A percentile compares a stretch with the other conserved stretches of the same genome.
Conservation (phyloP, 2,888 invertebrate genomes). For the Darwinula stevensoni region DNA sequence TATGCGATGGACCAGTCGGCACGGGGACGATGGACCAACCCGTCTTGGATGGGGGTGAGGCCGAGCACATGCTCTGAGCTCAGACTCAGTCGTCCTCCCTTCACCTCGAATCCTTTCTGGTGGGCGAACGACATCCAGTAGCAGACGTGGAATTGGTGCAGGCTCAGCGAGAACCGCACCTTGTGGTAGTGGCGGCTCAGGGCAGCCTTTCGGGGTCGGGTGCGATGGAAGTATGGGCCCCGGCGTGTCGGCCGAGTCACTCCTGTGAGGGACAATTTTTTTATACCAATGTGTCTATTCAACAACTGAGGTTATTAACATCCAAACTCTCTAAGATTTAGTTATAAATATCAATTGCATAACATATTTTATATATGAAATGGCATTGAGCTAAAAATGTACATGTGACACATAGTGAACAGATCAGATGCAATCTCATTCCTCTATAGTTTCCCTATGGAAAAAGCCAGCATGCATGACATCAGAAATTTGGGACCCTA, state of each 20-base stretch:
- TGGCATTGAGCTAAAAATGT: conserved; percentile 1
- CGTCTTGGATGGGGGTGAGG: conserved; percentile 42
- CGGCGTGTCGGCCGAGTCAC: conserved; percentile 80
- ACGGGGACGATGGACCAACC: conserved; percentile 48
- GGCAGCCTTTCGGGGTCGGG: conserved; percentile 57
- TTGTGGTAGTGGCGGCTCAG: conserved; percentile 72
- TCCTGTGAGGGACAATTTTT: conserved; percentile 45
- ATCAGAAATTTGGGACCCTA: too few species aligned
- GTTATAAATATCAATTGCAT: conserved; percentile 20
- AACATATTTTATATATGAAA: too few species aligned
- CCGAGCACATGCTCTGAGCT: conserved; percentile 22
- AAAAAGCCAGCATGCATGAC: too few species aligned
- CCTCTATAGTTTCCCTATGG: too few species aligned
- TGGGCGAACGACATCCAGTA: conserved; percentile 96
- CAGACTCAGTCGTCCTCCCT: conserved; percentile 9
- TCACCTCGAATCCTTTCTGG: conserved; percentile 12
- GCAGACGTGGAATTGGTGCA: conserved; percentile 44
- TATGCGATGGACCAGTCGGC: conserved; percentile 74
- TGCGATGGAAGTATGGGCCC: conserved; percentile 57
- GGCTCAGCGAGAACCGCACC: conserved; percentile 49
- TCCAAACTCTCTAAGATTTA: too few species aligned
- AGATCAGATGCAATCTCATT: too few species aligned
- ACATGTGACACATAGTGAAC: too few species aligned
- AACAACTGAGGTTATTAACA: too few species aligned
- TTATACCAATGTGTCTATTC: too few species aligned